These are phyloP conservation scores for Apamea monoglypha DNA, from an alignment of 2,888 invertebrate genomes.

Conservation along the genomic window DNA sequence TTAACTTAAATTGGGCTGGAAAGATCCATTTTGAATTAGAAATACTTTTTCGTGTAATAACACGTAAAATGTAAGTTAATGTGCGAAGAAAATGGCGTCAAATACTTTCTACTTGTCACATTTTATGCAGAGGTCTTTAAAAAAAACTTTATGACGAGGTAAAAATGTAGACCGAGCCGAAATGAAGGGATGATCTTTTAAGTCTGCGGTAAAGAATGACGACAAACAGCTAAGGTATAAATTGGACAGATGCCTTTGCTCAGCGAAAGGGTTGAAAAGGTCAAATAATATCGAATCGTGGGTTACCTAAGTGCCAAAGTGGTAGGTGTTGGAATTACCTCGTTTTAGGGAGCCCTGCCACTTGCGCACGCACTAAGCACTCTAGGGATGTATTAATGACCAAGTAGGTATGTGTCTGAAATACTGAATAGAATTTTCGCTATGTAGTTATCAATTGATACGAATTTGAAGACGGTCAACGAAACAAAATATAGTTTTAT, in stretches of 20 bases:
- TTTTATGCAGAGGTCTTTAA: constrained; percentile 6
- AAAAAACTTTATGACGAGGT: constrained; percentile 1
- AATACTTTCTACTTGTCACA: constrained; percentile 26
- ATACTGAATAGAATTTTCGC: neutral
- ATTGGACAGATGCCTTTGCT: constrained; percentile 29
- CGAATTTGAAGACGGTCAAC: neutral
- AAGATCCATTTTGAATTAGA: constrained; percentile 30
- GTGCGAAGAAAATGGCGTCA: neutral
- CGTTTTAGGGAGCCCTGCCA: neutral
- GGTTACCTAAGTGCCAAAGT: constrained; percentile 13
- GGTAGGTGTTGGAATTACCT: neutral
- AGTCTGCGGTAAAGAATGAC: constrained; percentile 21
- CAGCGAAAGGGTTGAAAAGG: constrained; percentile 31
- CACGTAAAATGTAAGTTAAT: neutral
- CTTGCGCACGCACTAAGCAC: neutral
- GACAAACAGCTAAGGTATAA: constrained; percentile 27
- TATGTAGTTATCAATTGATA: neutral
- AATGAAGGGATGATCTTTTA: constrained; percentile 34
- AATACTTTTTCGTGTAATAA: constrained; percentile 14
- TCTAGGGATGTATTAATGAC: neutral
- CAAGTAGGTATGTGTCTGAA: constrained; percentile 7
- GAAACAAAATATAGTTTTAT: neutral
- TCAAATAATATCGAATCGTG: constrained; percentile 42
- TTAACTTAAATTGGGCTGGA: constrained; percentile 36
- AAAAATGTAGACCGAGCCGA: constrained; percentile 15